Conservation (phyloP, 37 sponge, comb jelly and placozoan genomes). For the Agelas oroides region DNA sequence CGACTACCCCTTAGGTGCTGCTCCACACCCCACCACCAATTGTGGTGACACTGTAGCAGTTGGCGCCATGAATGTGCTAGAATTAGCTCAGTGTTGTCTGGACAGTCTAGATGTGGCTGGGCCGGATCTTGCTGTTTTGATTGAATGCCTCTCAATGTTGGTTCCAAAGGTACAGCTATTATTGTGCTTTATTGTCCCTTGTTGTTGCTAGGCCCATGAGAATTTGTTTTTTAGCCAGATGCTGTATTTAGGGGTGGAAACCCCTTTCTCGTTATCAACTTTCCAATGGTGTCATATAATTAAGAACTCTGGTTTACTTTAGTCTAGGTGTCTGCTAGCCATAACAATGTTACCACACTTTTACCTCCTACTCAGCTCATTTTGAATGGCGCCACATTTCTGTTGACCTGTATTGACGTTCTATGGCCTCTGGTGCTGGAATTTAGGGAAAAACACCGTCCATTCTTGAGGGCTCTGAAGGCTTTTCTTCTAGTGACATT, state of each 20-base stretch:
- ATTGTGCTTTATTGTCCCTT: neutral
- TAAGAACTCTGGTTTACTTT: no score
- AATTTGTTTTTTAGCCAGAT: no score
- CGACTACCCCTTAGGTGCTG: neutral
- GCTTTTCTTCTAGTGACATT: constrained; percentile 49
- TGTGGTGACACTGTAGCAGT: neutral
- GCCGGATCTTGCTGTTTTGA: neutral
- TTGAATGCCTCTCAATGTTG: constrained; percentile 38
- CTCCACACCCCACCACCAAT: neutral
- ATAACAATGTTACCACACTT: no score
- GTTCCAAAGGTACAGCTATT: constrained; percentile 60
- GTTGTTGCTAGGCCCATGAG: no score
- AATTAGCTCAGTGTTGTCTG: constrained; percentile 22
- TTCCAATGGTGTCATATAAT: no score
- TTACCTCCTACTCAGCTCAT: no score
- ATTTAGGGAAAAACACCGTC: constrained; percentile 9
- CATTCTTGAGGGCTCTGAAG: constrained; percentile 30
- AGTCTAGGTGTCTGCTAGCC: no score
- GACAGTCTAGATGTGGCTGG: constrained; percentile 49
- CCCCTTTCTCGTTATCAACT: no score
- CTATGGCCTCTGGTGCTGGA: constrained; percentile 64
- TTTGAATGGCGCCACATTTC: neutral
- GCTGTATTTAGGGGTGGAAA: no score
- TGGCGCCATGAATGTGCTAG: neutral
- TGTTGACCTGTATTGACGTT: constrained; percentile 9